A percentile compares a stretch with the other conserved stretches of the same genome.
phyloP scores from a whole-genome alignment of 2,888 invertebrate species.

The Lagria hirta region DNA sequence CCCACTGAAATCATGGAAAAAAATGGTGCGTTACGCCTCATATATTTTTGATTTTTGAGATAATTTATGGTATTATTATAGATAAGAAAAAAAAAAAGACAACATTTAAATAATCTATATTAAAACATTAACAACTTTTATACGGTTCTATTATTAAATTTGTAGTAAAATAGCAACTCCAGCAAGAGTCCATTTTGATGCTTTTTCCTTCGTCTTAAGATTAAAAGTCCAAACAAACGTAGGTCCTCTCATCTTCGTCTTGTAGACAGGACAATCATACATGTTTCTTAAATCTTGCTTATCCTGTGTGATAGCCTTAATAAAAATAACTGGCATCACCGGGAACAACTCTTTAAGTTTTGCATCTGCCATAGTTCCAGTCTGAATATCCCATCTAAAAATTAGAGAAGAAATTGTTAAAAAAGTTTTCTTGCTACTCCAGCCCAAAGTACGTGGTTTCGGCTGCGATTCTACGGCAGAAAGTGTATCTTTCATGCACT shows the following conservation, averaged over 20 bases:
- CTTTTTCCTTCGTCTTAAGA: slow-evolving; percentile 82
- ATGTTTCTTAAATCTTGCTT: slow-evolving; percentile 84
- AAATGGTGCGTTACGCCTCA: too few species aligned
- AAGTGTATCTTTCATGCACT: too few species aligned
- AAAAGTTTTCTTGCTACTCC: too few species aligned
- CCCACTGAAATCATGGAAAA: too few species aligned
- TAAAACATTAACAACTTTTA: slow-evolving; percentile 1
- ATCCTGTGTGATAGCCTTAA: slow-evolving; percentile 85
- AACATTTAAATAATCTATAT: too few species aligned
- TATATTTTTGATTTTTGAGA: too few species aligned
- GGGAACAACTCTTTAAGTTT: slow-evolving; percentile 88
- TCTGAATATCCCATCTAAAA: slow-evolving; percentile 77
- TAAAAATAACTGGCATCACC: slow-evolving; percentile 84
- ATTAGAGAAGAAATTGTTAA: slow-evolving; percentile 3
- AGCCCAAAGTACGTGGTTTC: too few species aligned
- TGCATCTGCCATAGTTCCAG: slow-evolving; percentile 80
- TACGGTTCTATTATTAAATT: slow-evolving; percentile 65
- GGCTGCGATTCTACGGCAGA: too few species aligned
- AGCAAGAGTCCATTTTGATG: slow-evolving; percentile 90
- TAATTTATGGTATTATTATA: too few species aligned
- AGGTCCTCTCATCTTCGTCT: slow-evolving; percentile 83
- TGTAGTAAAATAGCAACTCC: slow-evolving; percentile 90
- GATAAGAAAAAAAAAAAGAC: too few species aligned
- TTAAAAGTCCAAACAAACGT: slow-evolving; percentile 97
- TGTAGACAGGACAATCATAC: slow-evolving; percentile 93